phyloP scores from a whole-genome alignment of 1,140 invertebrate genomes.

The Heliconius hermathena region DNA sequence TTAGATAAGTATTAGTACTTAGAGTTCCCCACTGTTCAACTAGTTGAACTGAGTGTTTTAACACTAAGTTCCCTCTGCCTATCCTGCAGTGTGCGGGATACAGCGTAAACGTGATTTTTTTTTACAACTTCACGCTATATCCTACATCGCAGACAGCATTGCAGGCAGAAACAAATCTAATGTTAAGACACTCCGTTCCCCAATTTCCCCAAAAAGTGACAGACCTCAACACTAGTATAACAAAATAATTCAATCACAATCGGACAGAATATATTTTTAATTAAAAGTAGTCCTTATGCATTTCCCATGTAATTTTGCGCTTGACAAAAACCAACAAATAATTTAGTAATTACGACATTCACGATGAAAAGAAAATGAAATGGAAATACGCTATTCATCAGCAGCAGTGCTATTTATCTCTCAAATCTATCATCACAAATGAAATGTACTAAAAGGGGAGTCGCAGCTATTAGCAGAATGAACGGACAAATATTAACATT shows the following conservation, averaged over 20 bases:
- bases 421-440: slow-evolving; percentile 30
- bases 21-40: no score
- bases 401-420: slow-evolving; percentile 21
- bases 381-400: slow-evolving; percentile 17
- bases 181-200: no score
- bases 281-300: not conserved
- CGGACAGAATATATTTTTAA: not conserved
- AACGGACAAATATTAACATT: slow-evolving; percentile 43
- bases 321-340: slow-evolving; percentile 1
- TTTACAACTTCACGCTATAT: no score
- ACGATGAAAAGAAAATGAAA: slow-evolving; percentile 12
- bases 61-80: no score
- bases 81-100: no score
- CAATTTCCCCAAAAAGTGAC: no score
- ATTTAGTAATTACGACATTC: slow-evolving; percentile 11
- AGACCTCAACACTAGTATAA: not conserved
- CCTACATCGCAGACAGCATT: no score
- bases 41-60: no score
- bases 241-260: not conserved
- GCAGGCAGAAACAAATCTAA: no score
- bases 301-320: not conserved
- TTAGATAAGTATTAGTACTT: no score
- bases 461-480: slow-evolving; percentile 37
- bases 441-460: slow-evolving; percentile 36
- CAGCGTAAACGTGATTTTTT: no score